Evolutionary conservation across 2,888 invertebrate genomes (phyloP), one percentile per base, ranked within the genome.

Genomic region (Plagodis pulveraria): DNA sequence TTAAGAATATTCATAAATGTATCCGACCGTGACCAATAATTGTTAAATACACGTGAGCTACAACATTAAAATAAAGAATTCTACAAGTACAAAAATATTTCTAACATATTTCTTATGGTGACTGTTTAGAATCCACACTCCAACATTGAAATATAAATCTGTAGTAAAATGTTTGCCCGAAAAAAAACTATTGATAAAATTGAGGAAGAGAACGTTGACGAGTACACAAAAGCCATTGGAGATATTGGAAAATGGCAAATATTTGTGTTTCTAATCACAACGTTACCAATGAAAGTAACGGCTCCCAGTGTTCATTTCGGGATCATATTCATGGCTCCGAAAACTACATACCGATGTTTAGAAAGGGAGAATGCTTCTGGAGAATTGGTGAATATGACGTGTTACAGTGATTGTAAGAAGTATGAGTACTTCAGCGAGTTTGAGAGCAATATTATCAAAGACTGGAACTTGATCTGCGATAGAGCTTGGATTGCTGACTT

Each of bases 401-500:
- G 95, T 70, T 87, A 91, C 10, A 63, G 70, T 5, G 89, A 93
- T 2, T 95, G 95, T 70, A 72, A 85, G 0, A 74, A 80, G 58
- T 89, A 94, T 68, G 83, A 91, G 9, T 96, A 93, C 72, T 93
- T 95, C 67, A 93, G 90, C 50, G 80, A 94, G 7, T 96, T 96
- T 72, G 81, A 93, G 0, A 94, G 94, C 71, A 96, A 95, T 0
- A 95, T 96, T 12, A 90, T 94, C 49, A 94, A 94, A 0, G 94
- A 96, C 91, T 96, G 95, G 95, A 93, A 94, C 70, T 83, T 96
- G 61, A 94, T 96, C 0, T 96, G 96, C 75, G 90, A 93, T 0
- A 91, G 90, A 46, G 85, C 89, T 0, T 94, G 94, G 80, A 81
- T 95, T 69, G 93, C 94, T 0, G 94, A 95, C 71, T 81, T 96